Evolutionary conservation across 2,888 invertebrate genomes (phyloP).

Genomic region (Muscina levida): DNA sequence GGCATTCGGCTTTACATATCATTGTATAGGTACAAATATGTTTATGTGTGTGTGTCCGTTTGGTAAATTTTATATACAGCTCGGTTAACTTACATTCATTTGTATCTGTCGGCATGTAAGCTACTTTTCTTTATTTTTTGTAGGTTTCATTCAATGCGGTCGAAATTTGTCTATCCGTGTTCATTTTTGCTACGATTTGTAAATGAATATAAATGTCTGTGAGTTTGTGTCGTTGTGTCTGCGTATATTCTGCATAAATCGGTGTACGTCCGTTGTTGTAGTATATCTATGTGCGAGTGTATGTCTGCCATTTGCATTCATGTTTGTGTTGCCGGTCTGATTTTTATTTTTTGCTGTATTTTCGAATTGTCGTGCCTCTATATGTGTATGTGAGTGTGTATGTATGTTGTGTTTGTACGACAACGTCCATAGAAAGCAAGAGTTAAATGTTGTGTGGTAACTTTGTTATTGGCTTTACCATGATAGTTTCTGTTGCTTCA

Average conservation of each 20-base stretch:
- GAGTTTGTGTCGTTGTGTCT: no score
- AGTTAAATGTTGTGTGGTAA: conserved; percentile 52
- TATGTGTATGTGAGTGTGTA: no score
- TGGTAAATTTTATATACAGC: not conserved
- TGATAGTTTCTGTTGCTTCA: conserved; percentile 7
- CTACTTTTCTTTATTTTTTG: conserved; percentile 10
- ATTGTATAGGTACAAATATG: conserved; percentile 18
- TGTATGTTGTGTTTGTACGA: not conserved
- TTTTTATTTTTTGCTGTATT: no score
- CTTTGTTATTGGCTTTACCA: conserved; percentile 25
- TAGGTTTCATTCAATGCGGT: not conserved
- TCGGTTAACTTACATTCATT: not conserved
- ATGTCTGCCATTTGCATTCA: no score
- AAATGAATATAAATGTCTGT: no score
- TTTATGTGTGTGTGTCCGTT: conserved; percentile 27
- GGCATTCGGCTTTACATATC: conserved; percentile 39
- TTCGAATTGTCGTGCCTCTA: no score
- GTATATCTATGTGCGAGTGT: no score
- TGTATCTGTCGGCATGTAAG: not conserved
- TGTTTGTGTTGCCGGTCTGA: no score
- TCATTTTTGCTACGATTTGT: no score
- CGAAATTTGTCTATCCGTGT: not conserved
- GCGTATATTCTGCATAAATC: no score
- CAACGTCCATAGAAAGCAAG: conserved; percentile 33
- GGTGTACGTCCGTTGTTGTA: no score